phyloP scores from a whole-genome alignment of 2,797 vertebrate species.

The Pangasius macronema region DNA sequence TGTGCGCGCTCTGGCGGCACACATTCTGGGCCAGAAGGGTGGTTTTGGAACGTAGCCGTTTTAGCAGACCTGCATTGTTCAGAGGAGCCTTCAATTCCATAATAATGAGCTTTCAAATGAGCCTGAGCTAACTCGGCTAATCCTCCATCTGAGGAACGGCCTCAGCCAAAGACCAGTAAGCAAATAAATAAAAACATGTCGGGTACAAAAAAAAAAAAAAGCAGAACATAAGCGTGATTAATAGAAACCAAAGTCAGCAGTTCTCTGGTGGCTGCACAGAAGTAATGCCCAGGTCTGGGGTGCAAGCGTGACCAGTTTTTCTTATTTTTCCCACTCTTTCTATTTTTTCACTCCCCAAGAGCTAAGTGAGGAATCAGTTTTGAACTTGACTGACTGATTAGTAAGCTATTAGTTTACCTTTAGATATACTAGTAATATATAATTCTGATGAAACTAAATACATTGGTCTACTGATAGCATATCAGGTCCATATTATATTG shows the following conservation, averaged over 20 bases:
- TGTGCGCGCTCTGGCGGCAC: neutral
- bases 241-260: constrained; percentile 55
- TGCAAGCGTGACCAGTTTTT: constrained; percentile 42
- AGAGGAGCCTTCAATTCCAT: constrained; percentile 72
- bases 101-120: constrained; percentile 80
- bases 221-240: constrained; percentile 61
- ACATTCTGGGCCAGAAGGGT: constrained; percentile 43
- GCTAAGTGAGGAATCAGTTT: neutral
- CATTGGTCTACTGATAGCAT: neutral
- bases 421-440: neutral
- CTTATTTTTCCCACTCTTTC: neutral
- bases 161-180: constrained; percentile 65
- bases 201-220: neutral
- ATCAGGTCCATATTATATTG: neutral
- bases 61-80: constrained; percentile 77
- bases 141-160: constrained; percentile 73
- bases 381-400: neutral
- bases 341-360: neutral
- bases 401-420: neutral
- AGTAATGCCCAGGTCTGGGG: constrained; percentile 61
- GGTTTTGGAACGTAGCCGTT: constrained; percentile 67
- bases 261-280: constrained; percentile 68
- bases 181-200: constrained; percentile 70
- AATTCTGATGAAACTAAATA: neutral
- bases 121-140: constrained; percentile 76